phyloP scores from a whole-genome alignment of 35 echinoderm and acorn worm genomes.

The Hemicentrotus pulcherrimus region DNA sequence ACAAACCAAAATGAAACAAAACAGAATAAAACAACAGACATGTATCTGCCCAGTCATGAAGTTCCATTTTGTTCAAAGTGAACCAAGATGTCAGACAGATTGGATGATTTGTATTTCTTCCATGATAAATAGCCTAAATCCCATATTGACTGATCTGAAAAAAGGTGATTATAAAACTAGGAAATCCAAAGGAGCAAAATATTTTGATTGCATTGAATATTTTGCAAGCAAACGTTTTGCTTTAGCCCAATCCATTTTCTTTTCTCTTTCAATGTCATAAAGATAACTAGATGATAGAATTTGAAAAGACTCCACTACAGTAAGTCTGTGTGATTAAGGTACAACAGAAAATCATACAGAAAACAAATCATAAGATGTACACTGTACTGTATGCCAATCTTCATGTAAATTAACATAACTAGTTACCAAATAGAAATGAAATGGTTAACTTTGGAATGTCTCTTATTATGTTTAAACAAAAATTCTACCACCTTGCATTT shows the following conservation, averaged over 20 bases:
- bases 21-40: neutral
- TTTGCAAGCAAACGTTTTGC: neutral
- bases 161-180: neutral
- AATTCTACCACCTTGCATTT: neutral
- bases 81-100: too few relatives aligned
- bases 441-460: neutral
- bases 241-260: neutral
- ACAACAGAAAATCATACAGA: too few relatives aligned
- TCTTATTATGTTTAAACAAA: too few relatives aligned
- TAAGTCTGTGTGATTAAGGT: too few relatives aligned
- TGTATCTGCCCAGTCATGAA: neutral
- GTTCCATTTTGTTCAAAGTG: too few relatives aligned
- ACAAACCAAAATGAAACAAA: neutral
- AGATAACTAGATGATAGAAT: too few relatives aligned
- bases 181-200: neutral
- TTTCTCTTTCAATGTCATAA: too few relatives aligned
- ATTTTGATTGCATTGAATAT: neutral
- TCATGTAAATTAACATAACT: neutral
- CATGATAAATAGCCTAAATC: neutral
- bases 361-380: too few relatives aligned
- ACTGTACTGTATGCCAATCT: neutral
- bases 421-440: neutral
- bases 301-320: too few relatives aligned
- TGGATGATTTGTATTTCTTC: neutral
- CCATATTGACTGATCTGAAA: too few relatives aligned